A percentile compares a stretch with the other conserved stretches of the same genome.
Conservation (phyloP, 2,797 vertebrate species). For the Falco cherrug region DNA sequence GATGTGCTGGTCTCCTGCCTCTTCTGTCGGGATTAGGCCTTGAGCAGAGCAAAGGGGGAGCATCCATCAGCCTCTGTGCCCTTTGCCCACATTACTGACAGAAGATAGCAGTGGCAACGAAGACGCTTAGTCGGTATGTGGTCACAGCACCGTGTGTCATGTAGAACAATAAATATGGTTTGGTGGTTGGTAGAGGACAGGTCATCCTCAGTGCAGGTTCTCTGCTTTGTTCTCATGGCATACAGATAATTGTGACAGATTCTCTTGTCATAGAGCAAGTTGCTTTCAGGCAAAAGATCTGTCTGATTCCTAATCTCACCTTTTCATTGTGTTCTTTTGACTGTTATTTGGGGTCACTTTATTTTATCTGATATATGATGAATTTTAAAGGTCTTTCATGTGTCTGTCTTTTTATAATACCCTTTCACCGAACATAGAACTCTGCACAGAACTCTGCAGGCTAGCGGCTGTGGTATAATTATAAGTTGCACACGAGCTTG, state of each 20-base stretch:
- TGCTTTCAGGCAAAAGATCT: neutral
- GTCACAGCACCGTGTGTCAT: neutral
- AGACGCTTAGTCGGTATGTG: no score
- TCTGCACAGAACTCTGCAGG: neutral
- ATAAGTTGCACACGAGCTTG: neutral
- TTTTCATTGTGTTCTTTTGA: neutral
- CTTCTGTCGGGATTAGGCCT: neutral
- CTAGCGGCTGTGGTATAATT: neutral
- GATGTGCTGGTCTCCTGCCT: neutral
- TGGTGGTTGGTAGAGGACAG: neutral
- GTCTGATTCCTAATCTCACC: neutral
- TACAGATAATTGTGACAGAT: neutral
- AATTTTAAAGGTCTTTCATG: neutral
- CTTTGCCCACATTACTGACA: neutral
- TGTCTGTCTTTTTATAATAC: neutral
- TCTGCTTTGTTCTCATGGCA: neutral
- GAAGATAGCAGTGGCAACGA: rapidly evolving
- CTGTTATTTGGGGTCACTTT: neutral
- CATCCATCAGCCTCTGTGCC: rapidly evolving
- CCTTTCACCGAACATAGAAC: neutral
- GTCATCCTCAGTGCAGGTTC: neutral
- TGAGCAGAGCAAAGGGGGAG: neutral
- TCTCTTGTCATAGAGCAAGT: neutral
- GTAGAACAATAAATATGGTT: neutral
- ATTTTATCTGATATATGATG: neutral